These are phyloP conservation scores for Mimachlamys varia DNA, from an alignment of 2,888 invertebrate species.

Conservation along the genomic window DNA sequence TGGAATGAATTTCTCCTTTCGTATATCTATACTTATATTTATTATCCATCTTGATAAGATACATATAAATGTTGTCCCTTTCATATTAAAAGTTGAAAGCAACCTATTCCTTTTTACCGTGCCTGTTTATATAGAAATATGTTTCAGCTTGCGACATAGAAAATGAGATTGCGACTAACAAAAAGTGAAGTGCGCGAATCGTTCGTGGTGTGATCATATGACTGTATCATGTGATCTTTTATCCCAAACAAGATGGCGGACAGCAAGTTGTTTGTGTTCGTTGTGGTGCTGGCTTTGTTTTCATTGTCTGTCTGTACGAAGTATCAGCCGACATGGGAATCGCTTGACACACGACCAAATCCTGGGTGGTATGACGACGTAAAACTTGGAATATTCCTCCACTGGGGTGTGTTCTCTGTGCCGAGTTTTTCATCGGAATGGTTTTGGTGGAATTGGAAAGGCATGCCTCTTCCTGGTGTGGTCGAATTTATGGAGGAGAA, in stretches of 20 bases:
- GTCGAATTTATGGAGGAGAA: slow-evolving; percentile 89
- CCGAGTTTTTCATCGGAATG: slow-evolving; percentile 86
- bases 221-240: neutral
- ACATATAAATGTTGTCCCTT: too few species aligned
- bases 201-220: neutral
- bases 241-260: neutral
- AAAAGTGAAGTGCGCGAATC: neutral
- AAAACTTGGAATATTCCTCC: slow-evolving; percentile 82
- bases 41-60: too few species aligned
- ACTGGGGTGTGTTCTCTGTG: slow-evolving; percentile 82
- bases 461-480: slow-evolving; percentile 63
- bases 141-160: too few species aligned
- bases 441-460: slow-evolving; percentile 94
- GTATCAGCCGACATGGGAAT: slow-evolving; percentile 89
- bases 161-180: neutral
- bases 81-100: too few species aligned
- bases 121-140: too few species aligned
- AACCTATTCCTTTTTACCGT: too few species aligned
- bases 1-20: too few species aligned
- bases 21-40: too few species aligned
- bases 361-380: slow-evolving; percentile 82
- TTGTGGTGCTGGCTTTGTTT: neutral
- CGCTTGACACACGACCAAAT: slow-evolving; percentile 91
- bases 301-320: slow-evolving; percentile 15
- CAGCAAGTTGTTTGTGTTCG: neutral